Evolutionary conservation across 2,888 invertebrate genomes (phyloP), one percentile per base, ranked within the genome.

Genomic region (Koerneria pararmatus): DNA sequence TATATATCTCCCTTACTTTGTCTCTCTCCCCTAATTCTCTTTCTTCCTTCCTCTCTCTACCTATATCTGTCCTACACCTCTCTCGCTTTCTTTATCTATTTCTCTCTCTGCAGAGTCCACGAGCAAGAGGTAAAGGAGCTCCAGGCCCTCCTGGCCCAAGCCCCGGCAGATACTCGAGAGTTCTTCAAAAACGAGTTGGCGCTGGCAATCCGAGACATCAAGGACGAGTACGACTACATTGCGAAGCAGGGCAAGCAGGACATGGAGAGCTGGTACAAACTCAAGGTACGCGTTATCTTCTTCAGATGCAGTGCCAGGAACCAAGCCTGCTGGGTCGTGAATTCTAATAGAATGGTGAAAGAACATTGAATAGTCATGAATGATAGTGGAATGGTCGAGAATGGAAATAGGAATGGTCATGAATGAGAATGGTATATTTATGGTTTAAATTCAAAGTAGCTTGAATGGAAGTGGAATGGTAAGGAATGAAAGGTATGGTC

Each of bases 111-210:
- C 65, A 74, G 82, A 37, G 80, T 82, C 22, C 82, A 82, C 71
- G 81, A 82, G 65, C 80, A 83, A 69, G 83, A 83, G 66, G 83
- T 83, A 57, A 83, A 83, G 73, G 83, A 83, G 65, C 74, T 83
- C 51, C 79, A 83, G 66, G 82, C 83, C 35, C 79, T 83, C 34
- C 71, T 83, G 37, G 78, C 79, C 8, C 80, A 80, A 65, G 80
- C 82, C 37, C 83, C 83, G 15, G 80, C 81, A 46, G 82, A 83
- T 69, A 83, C 83, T 31, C 72, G 81, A 59, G 83, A 83, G 70
- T 83, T 83, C 83, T 87, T 87, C 85, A 86, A 86, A 84, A 86
- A 85, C 78, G 87, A 87, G 63, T 78, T 87, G 74, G 84, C 85
- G 19, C 82, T 85, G 72, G 86, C 86, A 63, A 85, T 87, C 74